Base-by-base conservation (phyloP, 2,113 vertebrate species). In the Syrrhaptes paradoxus region DNA sequence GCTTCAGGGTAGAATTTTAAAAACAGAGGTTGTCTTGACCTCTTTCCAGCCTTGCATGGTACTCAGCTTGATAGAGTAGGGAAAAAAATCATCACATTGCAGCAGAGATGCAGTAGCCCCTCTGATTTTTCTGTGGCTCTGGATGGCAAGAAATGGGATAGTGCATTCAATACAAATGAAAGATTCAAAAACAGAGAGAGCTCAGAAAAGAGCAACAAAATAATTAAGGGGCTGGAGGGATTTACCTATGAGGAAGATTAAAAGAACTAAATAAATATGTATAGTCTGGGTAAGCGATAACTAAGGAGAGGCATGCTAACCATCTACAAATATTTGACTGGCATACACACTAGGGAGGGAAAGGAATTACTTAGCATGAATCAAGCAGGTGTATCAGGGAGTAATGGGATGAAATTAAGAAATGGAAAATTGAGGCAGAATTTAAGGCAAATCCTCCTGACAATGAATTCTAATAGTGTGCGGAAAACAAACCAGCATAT, bases 291-390 rank as follows among this genome's bases (percentile, higher is more conserved):
- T 94, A 94, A 96, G 92, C 3, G 55, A 93, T 93, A 95, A 74
- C 70, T 94, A 87, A 96, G 83, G 58, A 93, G 82, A 90, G 34
- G 62, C 52, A 77, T 34, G 34, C 58, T 75, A 95, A 85, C 86
- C 51, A 77, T 95, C 84, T 93, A 93, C 96, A 97, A 97, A 97
- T 97, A 97, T 97, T 97, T 97, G 92, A 93, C 84, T 91, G 84
- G 82, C 58, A 58, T 52, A 55, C 41, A 87, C 93, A 57, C 89
- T 59, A 72, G 84, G 88, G 95, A 96, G 79, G 66, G 51, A 41
- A 81, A 84, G 79, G 76, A 94, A 96, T 93, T 91, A 89, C 86
- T 95, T 79, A 90, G 70, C 63, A 77, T 62, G 75, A 85, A 95
- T 76, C 54, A 95, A 93, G 88, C 66, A 87, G 79, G 62, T 95